These are phyloP conservation scores for Apogon talboti DNA, from an alignment of 2,797 vertebrate species.

Conservation along the genomic window DNA sequence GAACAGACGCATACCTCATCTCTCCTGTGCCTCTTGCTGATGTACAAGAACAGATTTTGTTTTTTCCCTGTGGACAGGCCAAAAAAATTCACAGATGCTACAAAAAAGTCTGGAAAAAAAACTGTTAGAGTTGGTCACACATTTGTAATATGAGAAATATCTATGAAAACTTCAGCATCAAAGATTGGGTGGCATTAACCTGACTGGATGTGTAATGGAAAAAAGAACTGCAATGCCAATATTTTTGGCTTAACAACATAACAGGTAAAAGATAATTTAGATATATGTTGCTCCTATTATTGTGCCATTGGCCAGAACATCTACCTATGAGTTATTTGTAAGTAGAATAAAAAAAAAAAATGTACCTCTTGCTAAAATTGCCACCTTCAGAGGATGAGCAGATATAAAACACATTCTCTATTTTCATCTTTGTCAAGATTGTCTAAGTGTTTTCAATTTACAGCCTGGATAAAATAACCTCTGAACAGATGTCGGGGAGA, in stretches of 20 bases:
- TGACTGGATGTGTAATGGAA: slow-evolving; percentile 21
- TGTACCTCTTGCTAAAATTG: slow-evolving; percentile 30
- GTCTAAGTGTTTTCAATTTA: neutral
- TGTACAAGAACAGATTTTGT: slow-evolving; percentile 8
- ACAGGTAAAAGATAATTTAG: no score
- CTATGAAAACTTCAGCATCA: neutral
- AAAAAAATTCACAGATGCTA: slow-evolving; percentile 22
- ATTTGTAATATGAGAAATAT: slow-evolving; percentile 10
- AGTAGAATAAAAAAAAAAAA: neutral
- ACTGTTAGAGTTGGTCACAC: slow-evolving; percentile 2
- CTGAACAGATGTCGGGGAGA: slow-evolving; percentile 3
- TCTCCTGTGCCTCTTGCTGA: neutral
- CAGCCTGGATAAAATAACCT: slow-evolving; percentile 2
- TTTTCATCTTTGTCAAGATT: slow-evolving; percentile 9
- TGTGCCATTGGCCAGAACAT: neutral
- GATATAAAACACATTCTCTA: neutral
- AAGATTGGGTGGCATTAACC: slow-evolving; percentile 24
- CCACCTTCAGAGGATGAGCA: slow-evolving; percentile 11
- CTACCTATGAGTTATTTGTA: slow-evolving; percentile 9
- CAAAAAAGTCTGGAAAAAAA: slow-evolving; percentile 9
- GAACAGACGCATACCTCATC: neutral
- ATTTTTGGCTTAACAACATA: no score
- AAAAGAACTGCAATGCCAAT: no score
- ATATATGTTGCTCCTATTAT: no score
- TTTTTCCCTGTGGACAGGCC: slow-evolving; percentile 13